Conservation (phyloP, 1,140 invertebrate genomes). For the Platyscapa corneri region DNA sequence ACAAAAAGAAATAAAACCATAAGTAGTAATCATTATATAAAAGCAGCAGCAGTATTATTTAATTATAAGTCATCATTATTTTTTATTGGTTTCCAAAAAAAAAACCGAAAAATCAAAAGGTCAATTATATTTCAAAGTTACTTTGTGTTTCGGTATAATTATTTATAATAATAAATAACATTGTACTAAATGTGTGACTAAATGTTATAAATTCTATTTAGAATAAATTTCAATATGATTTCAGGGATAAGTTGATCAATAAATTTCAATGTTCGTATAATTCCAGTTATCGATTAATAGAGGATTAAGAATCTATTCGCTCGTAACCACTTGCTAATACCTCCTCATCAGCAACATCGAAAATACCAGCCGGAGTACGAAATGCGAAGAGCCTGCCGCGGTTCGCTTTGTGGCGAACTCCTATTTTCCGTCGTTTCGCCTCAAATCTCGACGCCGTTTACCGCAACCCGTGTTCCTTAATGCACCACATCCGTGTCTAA, state of each 20-base stretch:
- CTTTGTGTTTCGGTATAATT: too few species aligned
- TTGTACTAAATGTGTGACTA: too few species aligned
- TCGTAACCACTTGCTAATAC: background rate
- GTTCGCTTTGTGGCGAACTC: background rate
- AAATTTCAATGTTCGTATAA: background rate
- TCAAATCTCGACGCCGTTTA: background rate
- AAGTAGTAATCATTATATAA: too few species aligned
- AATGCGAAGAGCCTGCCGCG: background rate
- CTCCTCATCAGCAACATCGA: background rate
- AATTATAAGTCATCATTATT: too few species aligned
- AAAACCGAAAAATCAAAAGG: too few species aligned
- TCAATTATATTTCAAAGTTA: too few species aligned
- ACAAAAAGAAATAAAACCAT: too few species aligned
- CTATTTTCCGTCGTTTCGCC: constrained; percentile 35
- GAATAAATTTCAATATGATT: too few species aligned
- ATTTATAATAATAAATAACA: too few species aligned
- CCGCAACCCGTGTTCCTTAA: background rate
- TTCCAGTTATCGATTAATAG: background rate
- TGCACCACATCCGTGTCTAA: background rate
- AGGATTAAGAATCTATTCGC: constrained; percentile 5
- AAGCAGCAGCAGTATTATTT: too few species aligned
- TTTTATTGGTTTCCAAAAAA: too few species aligned
- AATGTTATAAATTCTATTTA: too few species aligned
- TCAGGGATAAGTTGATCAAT: background rate
- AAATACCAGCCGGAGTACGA: background rate